Percentiles rank a stretch among this genome's conserved stretches.
Conservation (phyloP, 2,888 invertebrate species). For the Rhaphigaster nebulosa region DNA sequence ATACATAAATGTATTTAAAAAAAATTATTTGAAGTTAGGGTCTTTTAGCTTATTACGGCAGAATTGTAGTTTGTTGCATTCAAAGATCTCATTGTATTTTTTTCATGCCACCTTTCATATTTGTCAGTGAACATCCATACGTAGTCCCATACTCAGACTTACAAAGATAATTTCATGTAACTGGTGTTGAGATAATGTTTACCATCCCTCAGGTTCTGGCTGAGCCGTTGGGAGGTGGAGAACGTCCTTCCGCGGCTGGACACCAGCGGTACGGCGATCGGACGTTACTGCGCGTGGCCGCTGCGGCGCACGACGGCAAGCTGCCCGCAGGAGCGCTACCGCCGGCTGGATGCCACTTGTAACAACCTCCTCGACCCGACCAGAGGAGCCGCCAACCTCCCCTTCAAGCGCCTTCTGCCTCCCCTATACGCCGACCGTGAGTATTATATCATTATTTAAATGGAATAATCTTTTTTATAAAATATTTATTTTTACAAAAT, state of each 20-base stretch:
- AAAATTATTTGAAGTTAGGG: too few relatives aligned
- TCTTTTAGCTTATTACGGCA: too few relatives aligned
- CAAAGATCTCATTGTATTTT: too few relatives aligned
- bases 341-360: slow-evolving; percentile 69
- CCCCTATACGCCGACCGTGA: slow-evolving; percentile 67
- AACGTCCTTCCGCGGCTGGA: slow-evolving; percentile 68
- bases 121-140: too few relatives aligned
- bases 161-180: background rate
- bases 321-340: slow-evolving; percentile 67
- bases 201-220: slow-evolving; percentile 66
- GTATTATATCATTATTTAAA: slow-evolving; percentile 6
- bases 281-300: slow-evolving; percentile 68
- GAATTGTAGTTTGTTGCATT: too few relatives aligned
- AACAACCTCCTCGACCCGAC: slow-evolving; percentile 69
- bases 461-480: too few relatives aligned
- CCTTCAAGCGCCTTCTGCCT: slow-evolving; percentile 67
- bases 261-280: slow-evolving; percentile 68
- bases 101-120: too few relatives aligned
- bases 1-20: too few relatives aligned
- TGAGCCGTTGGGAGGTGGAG: slow-evolving; percentile 68
- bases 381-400: slow-evolving; percentile 68
- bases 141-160: background rate
- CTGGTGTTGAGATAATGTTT: background rate
- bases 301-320: slow-evolving; percentile 66
- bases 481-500: too few relatives aligned